phyloP scores from a whole-genome alignment of 2,113 vertebrate genomes.

The Nothobranchius furzeri region DNA sequence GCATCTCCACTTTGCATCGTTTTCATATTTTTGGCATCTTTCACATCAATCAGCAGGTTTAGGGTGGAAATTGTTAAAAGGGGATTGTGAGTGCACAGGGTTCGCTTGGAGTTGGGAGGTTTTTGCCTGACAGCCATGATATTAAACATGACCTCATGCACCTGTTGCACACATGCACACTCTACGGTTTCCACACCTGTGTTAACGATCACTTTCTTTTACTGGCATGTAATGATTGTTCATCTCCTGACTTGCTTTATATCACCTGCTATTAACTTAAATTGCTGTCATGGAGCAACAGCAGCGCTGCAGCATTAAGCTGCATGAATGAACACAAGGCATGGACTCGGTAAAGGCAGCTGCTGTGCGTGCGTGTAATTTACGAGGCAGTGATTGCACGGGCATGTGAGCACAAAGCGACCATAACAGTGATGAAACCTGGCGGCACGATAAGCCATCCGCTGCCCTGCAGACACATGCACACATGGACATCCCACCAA shows the following conservation, averaged over 20 bases:
- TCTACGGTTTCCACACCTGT: constrained; percentile 9
- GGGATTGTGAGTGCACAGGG: too few relatives aligned
- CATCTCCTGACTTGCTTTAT: constrained; percentile 34
- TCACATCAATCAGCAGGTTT: too few relatives aligned
- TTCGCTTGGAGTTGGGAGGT: too few relatives aligned
- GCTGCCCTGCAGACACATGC: constrained; percentile 4
- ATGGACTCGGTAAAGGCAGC: not conserved
- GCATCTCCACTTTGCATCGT: too few relatives aligned
- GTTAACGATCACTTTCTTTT: constrained; percentile 27
- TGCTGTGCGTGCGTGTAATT: constrained; percentile 30
- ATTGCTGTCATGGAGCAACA: constrained; percentile 20
- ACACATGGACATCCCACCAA: constrained; percentile 23
- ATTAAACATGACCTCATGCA: constrained; percentile 16
- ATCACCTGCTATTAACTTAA: constrained; percentile 41
- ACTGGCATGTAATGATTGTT: constrained; percentile 36
- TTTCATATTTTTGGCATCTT: too few relatives aligned
- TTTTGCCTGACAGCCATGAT: not conserved
- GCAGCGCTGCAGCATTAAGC: constrained; percentile 13
- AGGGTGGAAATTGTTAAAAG: too few relatives aligned
- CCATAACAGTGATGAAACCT: constrained; percentile 9
- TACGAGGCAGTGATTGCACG: constrained; percentile 29
- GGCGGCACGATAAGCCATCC: constrained; percentile 9
- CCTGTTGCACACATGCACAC: constrained; percentile 4
- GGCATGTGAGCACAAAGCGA: constrained; percentile 1
- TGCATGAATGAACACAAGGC: constrained; percentile 24